Evolutionary conservation across 2,888 invertebrate species (phyloP).

Genomic region (Monochamus alternatus): DNA sequence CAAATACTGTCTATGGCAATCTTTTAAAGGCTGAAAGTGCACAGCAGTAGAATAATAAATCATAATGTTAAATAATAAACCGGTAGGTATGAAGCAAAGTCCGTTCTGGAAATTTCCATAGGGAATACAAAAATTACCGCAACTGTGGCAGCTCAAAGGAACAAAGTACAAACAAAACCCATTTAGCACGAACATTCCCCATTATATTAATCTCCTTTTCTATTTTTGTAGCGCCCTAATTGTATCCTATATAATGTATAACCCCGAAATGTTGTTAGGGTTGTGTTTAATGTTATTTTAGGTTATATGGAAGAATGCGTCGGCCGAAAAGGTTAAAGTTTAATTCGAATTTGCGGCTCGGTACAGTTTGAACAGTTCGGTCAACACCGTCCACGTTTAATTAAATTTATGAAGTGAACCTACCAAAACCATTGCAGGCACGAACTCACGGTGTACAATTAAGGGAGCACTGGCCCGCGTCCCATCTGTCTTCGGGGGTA

Average conservation of each 20-base stretch:
- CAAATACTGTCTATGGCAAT: no score
- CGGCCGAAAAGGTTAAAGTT: constrained; percentile 21
- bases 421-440: constrained; percentile 30
- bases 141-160: constrained; percentile 15
- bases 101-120: constrained; percentile 35
- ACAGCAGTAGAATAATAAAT: constrained; percentile 8
- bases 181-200: constrained; percentile 14
- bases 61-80: constrained; percentile 19
- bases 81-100: constrained; percentile 3
- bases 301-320: constrained; percentile 27
- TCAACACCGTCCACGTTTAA: constrained; percentile 15
- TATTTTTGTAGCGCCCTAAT: constrained; percentile 1
- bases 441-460: constrained; percentile 24
- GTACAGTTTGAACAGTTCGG: constrained; percentile 6
- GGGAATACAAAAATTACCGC: constrained; percentile 36
- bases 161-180: constrained; percentile 32
- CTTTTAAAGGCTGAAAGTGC: not conserved
- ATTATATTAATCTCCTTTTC: constrained; percentile 6
- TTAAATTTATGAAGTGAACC: constrained; percentile 29
- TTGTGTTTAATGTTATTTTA: constrained; percentile 27
- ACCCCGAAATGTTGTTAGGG: constrained; percentile 3
- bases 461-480: constrained; percentile 23
- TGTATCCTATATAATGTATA: constrained; percentile 3
- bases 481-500: constrained; percentile 13
- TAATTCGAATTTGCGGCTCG: not conserved